Evolutionary conservation across 2,888 invertebrate genomes (phyloP).

Genomic region (Helicoverpa assulta): DNA sequence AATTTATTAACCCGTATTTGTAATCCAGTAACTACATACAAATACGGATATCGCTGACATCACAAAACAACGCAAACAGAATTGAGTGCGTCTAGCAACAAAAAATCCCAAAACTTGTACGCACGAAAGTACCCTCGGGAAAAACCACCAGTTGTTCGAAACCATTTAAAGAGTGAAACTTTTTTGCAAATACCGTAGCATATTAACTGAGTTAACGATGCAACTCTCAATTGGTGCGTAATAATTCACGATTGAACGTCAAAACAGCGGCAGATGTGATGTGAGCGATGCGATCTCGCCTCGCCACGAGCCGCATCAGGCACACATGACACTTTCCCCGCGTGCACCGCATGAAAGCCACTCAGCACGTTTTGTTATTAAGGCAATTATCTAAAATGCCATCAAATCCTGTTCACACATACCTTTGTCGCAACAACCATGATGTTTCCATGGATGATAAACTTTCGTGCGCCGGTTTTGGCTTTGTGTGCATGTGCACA

Average conservation of each 20-base stretch:
- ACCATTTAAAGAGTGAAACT: conserved; percentile 17
- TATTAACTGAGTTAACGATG: conserved; percentile 9
- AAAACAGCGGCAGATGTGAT: conserved; percentile 51
- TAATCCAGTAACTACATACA: no score
- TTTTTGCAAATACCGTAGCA: conserved; percentile 11
- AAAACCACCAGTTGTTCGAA: background rate
- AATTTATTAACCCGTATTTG: no score
- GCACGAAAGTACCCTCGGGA: background rate
- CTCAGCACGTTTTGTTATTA: conserved; percentile 56
- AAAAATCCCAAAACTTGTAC: background rate
- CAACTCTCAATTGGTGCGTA: conserved; percentile 32
- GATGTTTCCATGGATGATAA: conserved; percentile 16
- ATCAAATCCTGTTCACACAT: conserved; percentile 54
- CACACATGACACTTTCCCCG: conserved; percentile 70
- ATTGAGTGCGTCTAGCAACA: no score
- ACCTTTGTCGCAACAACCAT: conserved; percentile 26
- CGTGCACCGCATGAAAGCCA: conserved; percentile 63
- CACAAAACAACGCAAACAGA: no score
- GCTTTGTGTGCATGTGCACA: conserved; percentile 5
- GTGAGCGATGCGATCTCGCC: conserved; percentile 64
- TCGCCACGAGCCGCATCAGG: conserved; percentile 60
- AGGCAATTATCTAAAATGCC: conserved; percentile 60
- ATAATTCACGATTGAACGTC: conserved; percentile 42
- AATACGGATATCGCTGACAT: no score
- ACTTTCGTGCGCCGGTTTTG: conserved; percentile 17